These are phyloP conservation scores for Tanaodytes sp. DNA, from an alignment of 2,888 invertebrate genomes.

Conservation along the genomic window DNA sequence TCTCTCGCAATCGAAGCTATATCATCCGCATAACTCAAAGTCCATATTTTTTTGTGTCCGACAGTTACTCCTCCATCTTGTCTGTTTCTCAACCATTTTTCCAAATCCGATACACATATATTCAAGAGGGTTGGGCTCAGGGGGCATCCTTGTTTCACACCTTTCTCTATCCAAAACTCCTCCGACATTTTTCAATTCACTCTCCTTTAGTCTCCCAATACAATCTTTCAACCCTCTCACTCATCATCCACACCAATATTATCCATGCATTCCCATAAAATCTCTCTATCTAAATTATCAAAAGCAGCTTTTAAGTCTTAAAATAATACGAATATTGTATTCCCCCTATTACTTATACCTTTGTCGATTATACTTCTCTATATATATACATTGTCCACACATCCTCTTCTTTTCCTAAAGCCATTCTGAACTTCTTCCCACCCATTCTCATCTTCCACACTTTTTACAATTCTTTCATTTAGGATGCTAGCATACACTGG, in stretches of 20 bases:
- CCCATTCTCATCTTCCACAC: background rate
- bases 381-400: background rate
- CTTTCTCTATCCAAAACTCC: background rate
- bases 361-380: background rate
- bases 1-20: background rate
- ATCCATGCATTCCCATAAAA: background rate
- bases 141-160: background rate
- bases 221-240: too few species aligned
- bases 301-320: slow-evolving; percentile 3
- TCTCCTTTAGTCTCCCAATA: slow-evolving; percentile 5
- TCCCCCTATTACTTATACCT: background rate
- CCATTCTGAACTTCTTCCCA: background rate
- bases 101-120: background rate
- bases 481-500: background rate
- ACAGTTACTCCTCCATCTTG: background rate
- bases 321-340: background rate
- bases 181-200: background rate
- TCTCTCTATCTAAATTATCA: slow-evolving; percentile 5
- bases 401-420: background rate
- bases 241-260: background rate
- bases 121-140: background rate
- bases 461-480: slow-evolving; percentile 2
- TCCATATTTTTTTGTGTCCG: background rate
- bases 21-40: too few species aligned
- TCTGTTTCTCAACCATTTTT: background rate